These are phyloP conservation scores for Hormaphis cornu DNA, from an alignment of 1,140 invertebrate genomes.

Conservation along the genomic window DNA sequence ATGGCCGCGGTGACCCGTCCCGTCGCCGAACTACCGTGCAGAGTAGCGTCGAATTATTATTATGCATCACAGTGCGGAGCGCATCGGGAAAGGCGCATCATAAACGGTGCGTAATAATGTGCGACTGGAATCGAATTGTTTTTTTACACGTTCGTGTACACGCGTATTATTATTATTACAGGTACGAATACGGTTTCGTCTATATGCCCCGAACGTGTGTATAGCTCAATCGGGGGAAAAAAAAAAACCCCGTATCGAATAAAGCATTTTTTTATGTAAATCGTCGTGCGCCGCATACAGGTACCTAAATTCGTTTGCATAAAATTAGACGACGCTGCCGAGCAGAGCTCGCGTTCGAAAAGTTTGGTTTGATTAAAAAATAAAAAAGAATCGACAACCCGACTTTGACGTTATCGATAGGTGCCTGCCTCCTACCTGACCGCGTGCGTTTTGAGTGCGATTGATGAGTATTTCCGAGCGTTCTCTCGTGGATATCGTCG, in stretches of 20 bases:
- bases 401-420: too few relatives aligned
- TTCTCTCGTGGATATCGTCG: too few relatives aligned
- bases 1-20: too few relatives aligned
- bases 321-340: not conserved
- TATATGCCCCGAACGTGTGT: not conserved
- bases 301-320: conserved; percentile 10
- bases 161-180: not conserved
- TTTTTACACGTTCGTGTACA: too few relatives aligned
- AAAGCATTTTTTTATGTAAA: conserved; percentile 15
- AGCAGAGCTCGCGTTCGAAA: not conserved
- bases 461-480: too few relatives aligned
- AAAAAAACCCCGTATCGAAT: not conserved
- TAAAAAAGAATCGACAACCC: not conserved
- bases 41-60: too few relatives aligned
- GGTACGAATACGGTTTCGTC: not conserved
- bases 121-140: too few relatives aligned
- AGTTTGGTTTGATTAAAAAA: not conserved
- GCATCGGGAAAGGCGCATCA: not conserved
- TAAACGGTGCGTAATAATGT: not conserved
- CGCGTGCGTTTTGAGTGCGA: too few relatives aligned
- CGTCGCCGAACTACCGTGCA: too few relatives aligned
- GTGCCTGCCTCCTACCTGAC: too few relatives aligned
- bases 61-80: too few relatives aligned
- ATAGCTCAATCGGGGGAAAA: not conserved
- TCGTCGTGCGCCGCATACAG: not conserved